Base-by-base conservation (phyloP, 2,797 vertebrate species). In the Acanthiza pusilla region DNA sequence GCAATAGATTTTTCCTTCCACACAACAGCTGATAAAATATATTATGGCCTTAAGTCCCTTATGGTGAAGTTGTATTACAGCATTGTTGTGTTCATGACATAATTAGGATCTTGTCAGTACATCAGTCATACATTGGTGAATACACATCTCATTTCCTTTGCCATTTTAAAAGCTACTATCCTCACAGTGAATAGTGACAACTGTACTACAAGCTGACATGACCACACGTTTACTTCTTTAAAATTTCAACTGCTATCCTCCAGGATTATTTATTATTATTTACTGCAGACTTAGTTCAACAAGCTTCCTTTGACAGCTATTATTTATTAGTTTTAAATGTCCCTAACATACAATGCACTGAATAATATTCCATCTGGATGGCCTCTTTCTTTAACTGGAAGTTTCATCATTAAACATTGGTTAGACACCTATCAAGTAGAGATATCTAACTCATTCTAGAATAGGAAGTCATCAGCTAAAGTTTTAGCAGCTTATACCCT, bases 51-150 rank as follows among this genome's bases (percentile, higher is more conserved):
- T 77, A 43, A 61, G 36, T 61, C 68, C 89, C 87, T 89, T 75
- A 75, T 50, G 76, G 85, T n/a, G 58, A 96, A 95, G 50, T 40
- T 27, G 30, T 51, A 60, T 70, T 70, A 85, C 76, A 95, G 77
- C 21, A 68, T 30, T 88, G 55, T 62, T 91, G 54, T 94, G 88
- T 70, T 96, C 65, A 77, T 68, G 91, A 88, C 57, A 76, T 75
- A 97, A 96, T 93, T 96, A 96, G 94, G 76, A 53, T 80, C 50
- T 61, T 93, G 80, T 86, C 93, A 91, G 92, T 55, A 58, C 86
- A 96, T 95, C 77, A 89, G 74, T 91, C 80, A 71, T 53, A 85
- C 40, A 57, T 22, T 36, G 92, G 93, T 72, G 67, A 82, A 97
- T 40, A 48, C 47, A 73, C 53, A 87, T 73, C 14, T 51, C 45